Base-by-base conservation (phyloP, 30 jellyfish, hydroid and myxozoan genomes). In the Chrysaora quinquecirrha region DNA sequence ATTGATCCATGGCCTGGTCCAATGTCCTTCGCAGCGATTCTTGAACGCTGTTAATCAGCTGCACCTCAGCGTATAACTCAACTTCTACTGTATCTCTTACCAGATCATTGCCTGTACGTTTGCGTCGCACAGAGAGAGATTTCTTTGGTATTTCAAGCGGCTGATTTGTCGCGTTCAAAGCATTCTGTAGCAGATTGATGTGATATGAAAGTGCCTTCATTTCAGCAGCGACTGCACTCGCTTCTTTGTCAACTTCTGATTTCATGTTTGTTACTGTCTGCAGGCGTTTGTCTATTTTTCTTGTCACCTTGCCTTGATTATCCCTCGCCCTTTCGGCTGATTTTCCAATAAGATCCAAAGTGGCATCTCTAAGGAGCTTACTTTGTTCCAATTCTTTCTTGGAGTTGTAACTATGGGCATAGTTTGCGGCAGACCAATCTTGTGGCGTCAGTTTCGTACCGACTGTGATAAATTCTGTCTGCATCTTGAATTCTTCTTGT, bases 1-100 rank as follows among this genome's bases (percentile, higher is more conserved):
- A 80, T 46, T 80, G 90, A 68, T 80, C 90, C 90, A 80, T 80
- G 30, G 90, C 90, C n/a, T 80, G 90, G n/a, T 80, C 90, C 27
- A 80, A 35, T 10, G 90, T 80, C 22, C 90, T 80, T 3, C 90
- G 75, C 71, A 80, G 76, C 20, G 90, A 80, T 49, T 80, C 90
- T 66, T 80, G 90, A 12, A 80, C 90, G 32, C 90, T 80, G 76
- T 52, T 68, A 18, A 80, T 80, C 77, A 80, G 67, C 84, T 68
- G 81, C 7, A 80, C 58, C 77, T 80, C 90, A 1, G 90, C 72
- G 33, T 80, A 80, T 22, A 80, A 79, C 54, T 80, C 84, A 3
- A 80, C 67, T 43, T 80, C 90, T 0, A 80, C 90, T 19, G 31
- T 52, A 67, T 80, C 90, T 28, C 90, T 78, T 23, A 80, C 90